A percentile compares a stretch with the other conserved stretches of the same genome.
Conservation (phyloP, 2,113 vertebrate species). For the Daphoenositta chrysoptera region DNA sequence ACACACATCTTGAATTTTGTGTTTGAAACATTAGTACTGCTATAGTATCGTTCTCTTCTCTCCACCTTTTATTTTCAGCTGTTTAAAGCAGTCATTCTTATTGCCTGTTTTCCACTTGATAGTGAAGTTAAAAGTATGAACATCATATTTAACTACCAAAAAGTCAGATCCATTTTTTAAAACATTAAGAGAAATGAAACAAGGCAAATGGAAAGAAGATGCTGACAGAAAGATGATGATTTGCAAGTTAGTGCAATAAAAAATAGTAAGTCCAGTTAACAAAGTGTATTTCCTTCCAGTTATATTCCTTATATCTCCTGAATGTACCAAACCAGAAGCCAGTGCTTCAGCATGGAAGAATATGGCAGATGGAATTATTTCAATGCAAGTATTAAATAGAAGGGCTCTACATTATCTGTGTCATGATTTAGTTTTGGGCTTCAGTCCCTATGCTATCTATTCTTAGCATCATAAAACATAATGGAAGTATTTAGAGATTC, state of each 20-base stretch:
- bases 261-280: background rate
- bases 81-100: background rate
- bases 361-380: background rate
- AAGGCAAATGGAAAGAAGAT: background rate
- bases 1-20: background rate
- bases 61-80: background rate
- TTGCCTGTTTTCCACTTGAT: background rate
- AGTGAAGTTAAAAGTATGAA: background rate
- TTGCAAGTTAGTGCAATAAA: constrained; percentile 9
- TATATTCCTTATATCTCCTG: background rate
- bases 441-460: background rate
- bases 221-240: background rate
- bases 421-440: background rate
- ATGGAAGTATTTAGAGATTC: background rate
- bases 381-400: background rate
- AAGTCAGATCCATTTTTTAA: background rate
- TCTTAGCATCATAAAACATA: background rate
- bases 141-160: constrained; percentile 10
- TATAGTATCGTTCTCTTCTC: background rate
- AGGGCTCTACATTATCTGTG: background rate
- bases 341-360: background rate
- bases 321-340: background rate
- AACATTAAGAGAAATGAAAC: background rate
- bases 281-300: background rate
- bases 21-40: background rate